Evolutionary conservation across 30 jellyfish, hydroid and myxozoan genomes (phyloP).

Genomic region (Sanderia malayensis): DNA sequence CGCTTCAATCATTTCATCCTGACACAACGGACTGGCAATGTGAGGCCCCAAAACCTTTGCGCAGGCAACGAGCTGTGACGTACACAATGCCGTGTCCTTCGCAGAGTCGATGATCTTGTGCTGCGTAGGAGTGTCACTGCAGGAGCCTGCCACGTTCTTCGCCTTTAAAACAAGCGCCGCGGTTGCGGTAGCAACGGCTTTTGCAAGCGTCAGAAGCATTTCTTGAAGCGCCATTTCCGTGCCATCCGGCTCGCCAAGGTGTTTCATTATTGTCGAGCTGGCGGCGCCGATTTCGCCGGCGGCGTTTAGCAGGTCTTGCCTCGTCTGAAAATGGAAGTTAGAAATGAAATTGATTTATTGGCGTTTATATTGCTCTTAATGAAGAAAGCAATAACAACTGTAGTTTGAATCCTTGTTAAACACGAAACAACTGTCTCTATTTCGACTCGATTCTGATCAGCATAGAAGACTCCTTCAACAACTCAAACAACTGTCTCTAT

Average conservation of each 20-base stretch:
- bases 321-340: constrained; percentile 65
- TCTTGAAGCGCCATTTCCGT: constrained; percentile 83
- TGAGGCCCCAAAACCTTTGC: constrained; percentile 96
- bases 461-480: too few species aligned
- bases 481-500: too few species aligned
- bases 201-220: constrained; percentile 77
- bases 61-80: constrained; percentile 95
- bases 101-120: constrained; percentile 88
- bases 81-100: constrained; percentile 90
- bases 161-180: constrained; percentile 90
- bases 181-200: constrained; percentile 95
- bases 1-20: constrained; percentile 95
- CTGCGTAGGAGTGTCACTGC: constrained; percentile 86
- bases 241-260: constrained; percentile 91
- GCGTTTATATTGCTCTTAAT: too few species aligned
- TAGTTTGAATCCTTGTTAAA: too few species aligned
- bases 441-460: too few species aligned
- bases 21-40: constrained; percentile 93
- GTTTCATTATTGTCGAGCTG: constrained; percentile 72
- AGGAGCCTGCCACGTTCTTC: constrained; percentile 86
- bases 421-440: too few species aligned
- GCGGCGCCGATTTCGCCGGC: constrained; percentile 97
- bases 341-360: too few species aligned
- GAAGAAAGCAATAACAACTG: too few species aligned
- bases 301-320: constrained; percentile 83